Evolutionary conservation across 2,888 invertebrate species (phyloP), one percentile per base, ranked within the genome.

Genomic region (Leuctra nigra): DNA sequence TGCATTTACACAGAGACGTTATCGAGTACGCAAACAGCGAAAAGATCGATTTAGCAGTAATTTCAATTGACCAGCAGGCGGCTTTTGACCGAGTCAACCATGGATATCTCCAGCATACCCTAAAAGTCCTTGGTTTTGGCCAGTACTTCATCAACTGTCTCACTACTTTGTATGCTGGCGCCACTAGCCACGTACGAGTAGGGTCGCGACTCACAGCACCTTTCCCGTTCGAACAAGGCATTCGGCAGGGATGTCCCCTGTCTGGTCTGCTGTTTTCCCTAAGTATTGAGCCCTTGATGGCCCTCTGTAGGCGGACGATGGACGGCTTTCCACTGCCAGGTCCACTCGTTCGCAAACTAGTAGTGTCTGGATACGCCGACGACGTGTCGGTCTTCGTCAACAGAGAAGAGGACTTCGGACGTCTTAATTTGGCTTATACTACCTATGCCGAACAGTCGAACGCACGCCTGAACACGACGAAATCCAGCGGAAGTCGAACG

Each of bases 21-120:
- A 25, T 29, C 9, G 14, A 29, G 2, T 48, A 48, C 33, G 29
- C 29, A 9, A 48, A 48, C 18, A 3, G 3, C 2, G 29, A 29
- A 14, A 33, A 48, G 33, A 9, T 48, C 11, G 33, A 29, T 25
- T 20, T 48, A 4, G 48, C 29, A 20, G 16, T 48, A 2, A 16
- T 48, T 14, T 48, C 48, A 6, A 16, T 48, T 2, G 48, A 48
- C 23, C 48, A 48, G 41, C 18, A 41, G 18, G 16, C 41, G 3
- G 41, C 41, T 7, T 41, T 41, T 16, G 41, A 41, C 41, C 14
- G 41, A 18, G 20, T 41, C 3, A 20, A 41, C 6, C 41, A 41
- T 16, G 20, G 9, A 3, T 41, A 41, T 20, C 13, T 41, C 14
- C 20, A 18, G 4, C 9, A 16, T 3, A 41, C 41, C 4, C 41